Evolutionary conservation across 2,113 vertebrate genomes (phyloP).

Genomic region (Pterophyllum scalare): DNA sequence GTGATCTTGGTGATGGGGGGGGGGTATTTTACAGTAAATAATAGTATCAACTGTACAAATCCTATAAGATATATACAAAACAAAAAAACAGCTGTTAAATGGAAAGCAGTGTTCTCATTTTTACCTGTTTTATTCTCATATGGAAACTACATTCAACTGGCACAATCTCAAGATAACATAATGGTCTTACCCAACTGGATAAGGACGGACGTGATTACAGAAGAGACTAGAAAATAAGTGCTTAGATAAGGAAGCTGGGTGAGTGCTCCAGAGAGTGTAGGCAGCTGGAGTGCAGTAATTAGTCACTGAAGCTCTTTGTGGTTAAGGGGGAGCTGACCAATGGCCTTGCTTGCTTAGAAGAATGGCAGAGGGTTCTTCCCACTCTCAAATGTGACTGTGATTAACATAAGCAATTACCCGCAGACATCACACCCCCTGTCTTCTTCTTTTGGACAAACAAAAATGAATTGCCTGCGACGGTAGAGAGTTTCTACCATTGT

Average conservation of each 20-base stretch:
- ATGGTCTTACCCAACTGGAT: conserved; percentile 35
- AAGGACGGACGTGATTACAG: conserved; percentile 46
- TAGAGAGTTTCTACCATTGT: background rate
- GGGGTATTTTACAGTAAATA: background rate
- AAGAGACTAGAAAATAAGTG: conserved; percentile 28
- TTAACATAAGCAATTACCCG: conserved; percentile 76
- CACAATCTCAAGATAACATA: background rate
- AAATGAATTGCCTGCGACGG: conserved; percentile 2
- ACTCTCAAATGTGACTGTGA: conserved; percentile 61
- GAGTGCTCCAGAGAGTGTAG: conserved; percentile 43
- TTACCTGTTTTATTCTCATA: background rate
- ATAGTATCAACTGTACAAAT: background rate
- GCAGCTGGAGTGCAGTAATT: conserved; percentile 76
- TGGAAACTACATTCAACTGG: background rate
- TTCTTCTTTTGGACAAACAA: conserved; percentile 4
- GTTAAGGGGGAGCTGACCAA: conserved; percentile 65
- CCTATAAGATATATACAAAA: background rate
- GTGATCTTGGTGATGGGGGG: background rate
- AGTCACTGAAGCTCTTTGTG: conserved; percentile 51
- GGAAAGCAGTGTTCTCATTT: background rate
- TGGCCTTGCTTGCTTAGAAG: conserved; percentile 46
- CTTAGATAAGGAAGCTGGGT: conserved; percentile 19
- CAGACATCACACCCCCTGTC: conserved; percentile 11
- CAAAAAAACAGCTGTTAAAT: background rate
- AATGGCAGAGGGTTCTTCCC: conserved; percentile 47